These are phyloP conservation scores for Pteruthius melanotis DNA, from an alignment of 2,113 vertebrate genomes.

Conservation along the genomic window DNA sequence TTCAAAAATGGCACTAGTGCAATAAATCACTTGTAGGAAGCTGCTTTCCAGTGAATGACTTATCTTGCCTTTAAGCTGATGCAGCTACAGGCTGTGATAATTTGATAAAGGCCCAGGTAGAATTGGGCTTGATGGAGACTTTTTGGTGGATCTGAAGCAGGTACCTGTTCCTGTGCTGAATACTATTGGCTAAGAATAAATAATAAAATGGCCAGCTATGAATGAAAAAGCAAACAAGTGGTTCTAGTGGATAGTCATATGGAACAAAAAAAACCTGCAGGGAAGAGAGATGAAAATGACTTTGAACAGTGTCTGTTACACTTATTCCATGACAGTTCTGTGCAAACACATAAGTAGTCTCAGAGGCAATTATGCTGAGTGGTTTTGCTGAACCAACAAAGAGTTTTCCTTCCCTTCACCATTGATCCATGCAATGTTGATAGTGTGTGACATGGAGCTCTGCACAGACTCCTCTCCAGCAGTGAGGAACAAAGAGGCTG, in stretches of 20 bases:
- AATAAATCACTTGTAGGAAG: not conserved
- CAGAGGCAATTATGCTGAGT: not conserved
- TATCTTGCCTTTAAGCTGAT: not conserved
- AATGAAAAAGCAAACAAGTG: not conserved
- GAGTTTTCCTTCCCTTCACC: not conserved
- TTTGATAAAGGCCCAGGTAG: not conserved
- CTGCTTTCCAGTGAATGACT: not conserved
- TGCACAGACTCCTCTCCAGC: not conserved
- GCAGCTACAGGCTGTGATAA: not conserved
- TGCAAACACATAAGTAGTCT: not conserved
- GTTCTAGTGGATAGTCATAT: not conserved
- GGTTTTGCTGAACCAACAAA: not conserved
- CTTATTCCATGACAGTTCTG: not conserved
- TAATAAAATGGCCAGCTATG: not conserved
- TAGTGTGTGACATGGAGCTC: not conserved
- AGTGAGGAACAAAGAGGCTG: not conserved
- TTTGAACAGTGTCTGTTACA: not conserved
- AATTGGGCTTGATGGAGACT: not conserved
- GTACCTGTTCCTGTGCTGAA: not conserved
- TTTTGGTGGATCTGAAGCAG: not conserved
- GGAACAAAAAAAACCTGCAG: not conserved
- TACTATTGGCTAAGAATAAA: not conserved
- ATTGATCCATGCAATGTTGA: not conserved
- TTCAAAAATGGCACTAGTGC: not conserved
- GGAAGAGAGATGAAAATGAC: not conserved